Evolutionary conservation across 53 echinoderm and acorn worm genomes (phyloP), one percentile per base, ranked within the genome.

Genomic region (Antedon mediterranea): DNA sequence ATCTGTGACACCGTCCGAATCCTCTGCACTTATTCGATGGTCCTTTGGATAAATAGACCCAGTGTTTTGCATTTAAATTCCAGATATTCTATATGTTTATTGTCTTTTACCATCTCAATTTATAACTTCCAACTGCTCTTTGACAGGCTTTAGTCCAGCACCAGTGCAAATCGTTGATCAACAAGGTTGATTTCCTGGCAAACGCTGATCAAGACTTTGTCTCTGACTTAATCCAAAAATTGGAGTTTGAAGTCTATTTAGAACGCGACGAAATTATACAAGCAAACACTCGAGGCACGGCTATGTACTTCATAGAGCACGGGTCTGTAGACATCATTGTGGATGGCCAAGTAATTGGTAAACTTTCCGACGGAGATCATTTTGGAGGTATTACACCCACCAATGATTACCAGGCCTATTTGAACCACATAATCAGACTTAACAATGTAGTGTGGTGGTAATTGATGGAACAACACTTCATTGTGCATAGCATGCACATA

Each of bases 301-400:
- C 80, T 3, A 93, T 98, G 92, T 93, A 93, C 81, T 97, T 97
- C 78, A 93, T 98, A n/a, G 98, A 98, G 43, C 98, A 98, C 74
- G 98, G 98, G 18, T 86, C 82, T 29, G 98, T 98, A 72, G 86
- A 83, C 31, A 88, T 98, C 11, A 73, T 76, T 29, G 88, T 98
- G 2, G 86, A 88, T 6, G 85, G 86, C 13, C 74, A 81, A 4
- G 79, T 84, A 30, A 90, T 98, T 15, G 85, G 87, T 33, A 81
- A 44, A 0, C 86, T 93, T 28, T 80, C 86, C 0, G 98, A 98
- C 70, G 98, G 98, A 0, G 89, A 93, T 43, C 98, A 98, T 75
- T 98, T 98, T 80, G 98, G 98, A 76, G 98, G 98, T 98, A 76
- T 73, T n/a, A n/a, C n/a, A n/a, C n/a, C n/a, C n/a, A n/a, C n/a